Percentiles rank a stretch among this genome's conserved stretches.
Evolutionary conservation across 2,797 vertebrate genomes (phyloP).

Genomic region (Gallirallus australis): DNA sequence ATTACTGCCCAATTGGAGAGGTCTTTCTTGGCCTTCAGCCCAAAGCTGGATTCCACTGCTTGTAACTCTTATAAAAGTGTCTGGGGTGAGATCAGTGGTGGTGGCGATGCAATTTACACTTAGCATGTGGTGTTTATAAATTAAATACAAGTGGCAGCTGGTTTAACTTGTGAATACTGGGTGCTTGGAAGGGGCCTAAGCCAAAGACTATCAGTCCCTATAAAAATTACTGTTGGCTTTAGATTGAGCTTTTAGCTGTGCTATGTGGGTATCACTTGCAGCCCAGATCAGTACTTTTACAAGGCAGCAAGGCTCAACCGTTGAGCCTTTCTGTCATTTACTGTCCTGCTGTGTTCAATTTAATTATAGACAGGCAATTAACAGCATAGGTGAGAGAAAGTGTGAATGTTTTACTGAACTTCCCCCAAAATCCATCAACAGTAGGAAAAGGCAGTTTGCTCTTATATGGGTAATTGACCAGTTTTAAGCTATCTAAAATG

Average conservation of each 20-base stretch:
- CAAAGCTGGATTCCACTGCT: background rate
- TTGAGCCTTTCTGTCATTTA: background rate
- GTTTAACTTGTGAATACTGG: background rate
- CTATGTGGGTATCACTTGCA: background rate
- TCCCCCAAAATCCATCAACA: background rate
- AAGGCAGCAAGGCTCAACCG: background rate
- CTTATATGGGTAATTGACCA: accelerated
- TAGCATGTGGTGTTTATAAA: conserved; percentile 55
- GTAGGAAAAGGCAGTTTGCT: background rate
- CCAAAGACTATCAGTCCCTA: conserved; percentile 19
- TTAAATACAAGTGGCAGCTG: conserved; percentile 54
- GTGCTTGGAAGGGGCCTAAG: conserved; percentile 33
- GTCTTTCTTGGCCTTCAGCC: conserved; percentile 22
- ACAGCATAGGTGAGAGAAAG: conserved; percentile 19
- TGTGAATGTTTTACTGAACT: background rate
- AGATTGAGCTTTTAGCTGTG: conserved; percentile 25
- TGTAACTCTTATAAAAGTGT: background rate
- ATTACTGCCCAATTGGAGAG: background rate
- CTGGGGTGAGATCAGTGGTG: conserved; percentile 30
- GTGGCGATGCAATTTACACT: conserved; percentile 11
- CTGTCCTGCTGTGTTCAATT: conserved; percentile 28
- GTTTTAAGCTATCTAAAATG: background rate
- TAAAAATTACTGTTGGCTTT: conserved; percentile 47
- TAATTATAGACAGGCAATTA: conserved; percentile 17
- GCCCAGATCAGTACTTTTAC: background rate